Evolutionary conservation across 2,888 invertebrate genomes (phyloP), one percentile per base, ranked within the genome.

Genomic region (Lathronympha strigana): DNA sequence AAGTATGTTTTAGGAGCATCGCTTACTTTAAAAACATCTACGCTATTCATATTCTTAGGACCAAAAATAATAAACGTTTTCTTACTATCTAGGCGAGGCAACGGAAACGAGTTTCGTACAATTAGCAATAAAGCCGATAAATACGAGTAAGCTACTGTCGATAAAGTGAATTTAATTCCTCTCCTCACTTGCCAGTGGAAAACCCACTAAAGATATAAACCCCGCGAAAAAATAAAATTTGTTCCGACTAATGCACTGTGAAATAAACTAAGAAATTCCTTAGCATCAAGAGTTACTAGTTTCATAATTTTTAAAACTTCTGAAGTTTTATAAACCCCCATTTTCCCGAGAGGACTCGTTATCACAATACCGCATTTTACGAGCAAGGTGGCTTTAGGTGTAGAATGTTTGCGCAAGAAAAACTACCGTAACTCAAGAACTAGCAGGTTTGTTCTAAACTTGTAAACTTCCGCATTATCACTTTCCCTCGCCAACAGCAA

Each of bases 381-480:
- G 28, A 45, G 45, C 13, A 28, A 13, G 31, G 28, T 17, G 51
- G 19, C 19, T 53, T 38, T 28, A 47, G 28, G 43, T 31, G 45
- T 45, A 57, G 28, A 43, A 31, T n/a, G 13, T 57, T 57, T 28
- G 43, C 28, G 1, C 9, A 57, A 57, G 28, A 61, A 66, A 66
- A 54, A 61, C 47, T 61, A 49, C 23, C 45, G 60, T 66, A 61
- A 47, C 36, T 61, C 53, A 54, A 53, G 49, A 61, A 63, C 57
- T 61, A 33, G 43, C 19, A 47, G 31, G 54, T 54, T 49, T 54
- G 53, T 57, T 45, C 47, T n/a, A n/a, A n/a, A n/a, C 63, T 61
- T 61, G 31, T 23, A 53, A 67, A 70, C 68, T 68, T 68, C 53
- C 64, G 55, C 51, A 64, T 68, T 68, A 70, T 61, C 54, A 61